Evolutionary conservation across 2,113 vertebrate species (phyloP), one percentile per base, ranked within the genome.

Genomic region (Podarcis raffonei): DNA sequence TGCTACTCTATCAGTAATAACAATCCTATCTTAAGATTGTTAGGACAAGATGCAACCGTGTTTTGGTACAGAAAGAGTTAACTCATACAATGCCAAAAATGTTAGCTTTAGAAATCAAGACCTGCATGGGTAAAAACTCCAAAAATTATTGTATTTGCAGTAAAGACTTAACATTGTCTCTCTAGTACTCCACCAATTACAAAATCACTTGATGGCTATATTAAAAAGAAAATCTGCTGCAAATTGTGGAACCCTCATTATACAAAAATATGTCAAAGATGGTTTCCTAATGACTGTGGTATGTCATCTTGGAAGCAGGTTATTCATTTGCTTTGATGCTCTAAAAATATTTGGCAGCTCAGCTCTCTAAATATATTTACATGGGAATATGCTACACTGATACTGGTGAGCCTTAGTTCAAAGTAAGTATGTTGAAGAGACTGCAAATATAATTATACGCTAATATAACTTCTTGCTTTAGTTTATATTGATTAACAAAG

Each of bases 401-500:
- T 25, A 78, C 27, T 30, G 62, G 30, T 78, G 62, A 27, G 37
- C 69, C 30, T 35, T 74, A 74, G 59, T 65, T 78, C 27, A n/a
- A 68, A 48, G 35, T 78, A 42, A 86, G 66, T 62, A 65, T 65
- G 30, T n/a, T 32, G 4, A 23, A 9, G 7, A 79, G 68, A 53
- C 32, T 69, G 39, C 20, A n/a, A 86, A 32, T 48, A n/a, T 57
- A n/a, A 32, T 25, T 12, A 35, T 35, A 74, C 15, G 5, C 3
- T 32, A 59, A 80, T 59, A 59, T 77, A 77, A 77, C 32, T 32
- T 42, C 69, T 93, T 92, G 23, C 76, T 90, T 93, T 92, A 83
- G 76, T 81, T 89, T 85, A 76, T 27, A 93, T 90, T 85, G 86
- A 32, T 80, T 93, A 90, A 89, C 72, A 92, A 94, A 94, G 85